phyloP scores from a whole-genome alignment of 2,113 vertebrate species.

The Xerus inauris region DNA sequence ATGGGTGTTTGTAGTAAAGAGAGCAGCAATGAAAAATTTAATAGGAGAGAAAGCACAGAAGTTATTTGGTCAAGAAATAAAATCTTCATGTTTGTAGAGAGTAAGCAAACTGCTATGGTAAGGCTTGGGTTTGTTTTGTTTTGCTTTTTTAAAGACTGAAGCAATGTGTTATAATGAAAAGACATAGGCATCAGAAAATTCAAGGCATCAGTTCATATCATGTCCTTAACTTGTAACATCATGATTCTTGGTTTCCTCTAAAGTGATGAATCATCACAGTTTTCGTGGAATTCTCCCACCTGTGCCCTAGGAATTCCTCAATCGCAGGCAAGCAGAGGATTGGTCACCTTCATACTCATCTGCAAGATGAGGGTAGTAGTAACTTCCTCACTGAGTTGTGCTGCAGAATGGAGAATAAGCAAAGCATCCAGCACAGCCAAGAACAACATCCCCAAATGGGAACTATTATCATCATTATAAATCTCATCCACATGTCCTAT shows the following conservation, averaged over 20 bases:
- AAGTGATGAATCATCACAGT: not conserved
- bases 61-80: not conserved
- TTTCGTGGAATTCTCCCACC: not conserved
- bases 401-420: not conserved
- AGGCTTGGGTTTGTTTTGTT: not conserved
- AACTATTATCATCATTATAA: slow-evolving; percentile 43
- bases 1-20: not conserved
- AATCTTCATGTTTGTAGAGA: not conserved
- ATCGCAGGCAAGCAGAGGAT: not conserved
- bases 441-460: not conserved
- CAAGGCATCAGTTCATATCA: not conserved
- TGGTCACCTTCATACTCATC: not conserved
- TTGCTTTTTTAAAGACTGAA: not conserved
- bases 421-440: not conserved
- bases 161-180: not conserved
- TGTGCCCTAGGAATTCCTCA: not conserved
- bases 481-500: slow-evolving; percentile 52
- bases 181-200: not conserved
- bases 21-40: not conserved
- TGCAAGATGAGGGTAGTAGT: not conserved
- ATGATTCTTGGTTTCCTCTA: not conserved
- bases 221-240: not conserved
- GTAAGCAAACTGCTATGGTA: not conserved
- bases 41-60: not conserved
- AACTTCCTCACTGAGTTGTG: not conserved